These are phyloP conservation scores for Ammospiza nelsoni DNA, from an alignment of 2,113 vertebrate genomes.

Conservation along the genomic window DNA sequence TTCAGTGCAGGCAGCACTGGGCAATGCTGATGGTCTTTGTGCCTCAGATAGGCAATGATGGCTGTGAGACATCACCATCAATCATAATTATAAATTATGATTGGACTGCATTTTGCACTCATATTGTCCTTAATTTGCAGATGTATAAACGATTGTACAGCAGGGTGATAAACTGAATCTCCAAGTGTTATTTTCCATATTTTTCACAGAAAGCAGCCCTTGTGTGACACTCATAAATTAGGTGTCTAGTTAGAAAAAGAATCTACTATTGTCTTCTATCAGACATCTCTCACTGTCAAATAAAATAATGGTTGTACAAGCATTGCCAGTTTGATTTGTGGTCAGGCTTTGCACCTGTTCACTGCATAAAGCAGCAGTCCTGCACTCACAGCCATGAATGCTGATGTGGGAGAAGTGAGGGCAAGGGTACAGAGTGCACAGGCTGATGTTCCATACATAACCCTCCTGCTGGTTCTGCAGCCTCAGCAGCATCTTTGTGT, in stretches of 20 bases:
- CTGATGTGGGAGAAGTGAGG: neutral
- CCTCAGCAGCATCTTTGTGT: neutral
- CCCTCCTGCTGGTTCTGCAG: neutral
- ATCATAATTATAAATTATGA: neutral
- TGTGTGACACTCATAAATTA: neutral
- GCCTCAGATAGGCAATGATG: neutral
- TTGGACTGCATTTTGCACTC: neutral
- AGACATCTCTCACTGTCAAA: constrained; percentile 1
- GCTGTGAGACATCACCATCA: neutral
- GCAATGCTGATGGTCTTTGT: neutral
- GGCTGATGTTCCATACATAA: neutral
- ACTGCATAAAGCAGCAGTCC: neutral
- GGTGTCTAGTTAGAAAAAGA: constrained; percentile 14
- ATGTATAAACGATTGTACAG: neutral
- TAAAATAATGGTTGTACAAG: neutral
- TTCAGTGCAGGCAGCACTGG: neutral
- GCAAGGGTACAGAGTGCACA: neutral
- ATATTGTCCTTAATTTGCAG: neutral
- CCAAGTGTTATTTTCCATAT: neutral
- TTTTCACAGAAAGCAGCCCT: neutral
- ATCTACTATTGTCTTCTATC: neutral
- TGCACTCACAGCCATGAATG: neutral
- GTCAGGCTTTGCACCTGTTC: neutral
- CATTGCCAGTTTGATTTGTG: constrained; percentile 11
- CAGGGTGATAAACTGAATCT: neutral